Evolutionary conservation across 2,797 vertebrate genomes (phyloP).

Genomic region (Tapera naevia): DNA sequence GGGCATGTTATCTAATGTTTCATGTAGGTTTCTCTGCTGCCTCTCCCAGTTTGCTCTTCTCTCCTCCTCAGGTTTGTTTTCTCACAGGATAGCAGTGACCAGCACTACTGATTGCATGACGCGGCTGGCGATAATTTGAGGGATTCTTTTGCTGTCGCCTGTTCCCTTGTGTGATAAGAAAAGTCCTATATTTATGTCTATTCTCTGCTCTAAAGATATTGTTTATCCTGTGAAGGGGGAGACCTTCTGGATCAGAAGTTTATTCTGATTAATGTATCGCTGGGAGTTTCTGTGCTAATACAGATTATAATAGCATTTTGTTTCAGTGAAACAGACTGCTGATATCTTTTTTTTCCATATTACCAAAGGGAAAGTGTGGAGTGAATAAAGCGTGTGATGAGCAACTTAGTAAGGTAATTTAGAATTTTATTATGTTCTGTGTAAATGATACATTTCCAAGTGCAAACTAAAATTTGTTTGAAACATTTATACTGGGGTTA

Average conservation of each 20-base stretch:
- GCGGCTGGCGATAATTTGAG: not conserved
- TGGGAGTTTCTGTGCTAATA: not conserved
- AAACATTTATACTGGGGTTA: not conserved
- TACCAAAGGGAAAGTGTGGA: not conserved
- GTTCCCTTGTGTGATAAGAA: not conserved
- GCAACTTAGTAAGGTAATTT: not conserved
- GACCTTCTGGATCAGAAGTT: not conserved
- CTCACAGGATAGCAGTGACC: rapidly evolving
- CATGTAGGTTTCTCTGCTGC: not conserved
- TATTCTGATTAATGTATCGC: not conserved
- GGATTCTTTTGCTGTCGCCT: not conserved
- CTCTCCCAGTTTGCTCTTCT: not conserved
- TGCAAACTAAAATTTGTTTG: not conserved
- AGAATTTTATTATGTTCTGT: not conserved
- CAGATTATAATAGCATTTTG: not conserved
- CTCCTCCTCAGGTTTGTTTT: not conserved
- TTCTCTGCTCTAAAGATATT: not conserved
- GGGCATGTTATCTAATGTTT: not conserved
- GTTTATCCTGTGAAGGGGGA: not conserved
- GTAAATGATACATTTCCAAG: not conserved
- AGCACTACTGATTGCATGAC: not conserved
- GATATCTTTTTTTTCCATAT: not conserved
- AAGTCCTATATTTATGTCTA: not conserved
- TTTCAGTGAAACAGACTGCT: not conserved
- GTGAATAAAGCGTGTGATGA: not conserved